Conservation (phyloP, 2,797 vertebrate species). For the Pogonophryne albipinna region DNA sequence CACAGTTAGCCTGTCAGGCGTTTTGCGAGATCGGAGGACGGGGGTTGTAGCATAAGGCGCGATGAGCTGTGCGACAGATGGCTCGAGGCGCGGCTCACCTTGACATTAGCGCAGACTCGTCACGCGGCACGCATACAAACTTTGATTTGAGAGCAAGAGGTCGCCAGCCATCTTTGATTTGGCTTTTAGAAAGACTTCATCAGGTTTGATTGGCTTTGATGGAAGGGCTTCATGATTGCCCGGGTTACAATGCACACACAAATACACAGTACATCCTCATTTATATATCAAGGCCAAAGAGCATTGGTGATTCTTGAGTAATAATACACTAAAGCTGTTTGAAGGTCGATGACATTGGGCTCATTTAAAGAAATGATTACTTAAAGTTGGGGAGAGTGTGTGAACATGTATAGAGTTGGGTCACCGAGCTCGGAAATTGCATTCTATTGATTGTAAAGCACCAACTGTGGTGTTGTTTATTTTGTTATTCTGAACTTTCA, state of each 20-base stretch:
- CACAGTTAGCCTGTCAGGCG: slow-evolving; percentile 65
- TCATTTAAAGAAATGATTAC: slow-evolving; percentile 42
- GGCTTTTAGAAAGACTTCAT: slow-evolving; percentile 43
- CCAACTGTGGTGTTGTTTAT: background rate
- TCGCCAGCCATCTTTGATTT: slow-evolving; percentile 51
- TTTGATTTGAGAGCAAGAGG: slow-evolving; percentile 51
- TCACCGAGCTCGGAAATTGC: rapidly evolving
- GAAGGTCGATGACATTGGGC: slow-evolving; percentile 40
- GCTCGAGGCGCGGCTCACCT: slow-evolving; percentile 71
- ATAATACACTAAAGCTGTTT: slow-evolving; percentile 15
- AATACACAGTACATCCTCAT: slow-evolving; percentile 29
- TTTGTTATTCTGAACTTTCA: background rate
- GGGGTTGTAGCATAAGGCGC: slow-evolving; percentile 51
- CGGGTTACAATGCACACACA: slow-evolving; percentile 38
- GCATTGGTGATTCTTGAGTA: background rate
- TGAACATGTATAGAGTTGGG: background rate
- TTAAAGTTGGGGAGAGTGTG: background rate
- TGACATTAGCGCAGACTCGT: slow-evolving; percentile 60
- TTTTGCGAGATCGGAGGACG: slow-evolving; percentile 64
- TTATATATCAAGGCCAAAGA: background rate
- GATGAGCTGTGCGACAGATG: slow-evolving; percentile 70
- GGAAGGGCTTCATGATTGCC: slow-evolving; percentile 46
- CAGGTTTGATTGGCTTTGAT: slow-evolving; percentile 57
- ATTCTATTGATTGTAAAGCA: background rate
- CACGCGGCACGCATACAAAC: slow-evolving; percentile 48